Percentiles rank a stretch among this genome's conserved stretches.
Evolutionary conservation across 23 tunicate species (phyloP).

Genomic region (Botrylloides violaceus): DNA sequence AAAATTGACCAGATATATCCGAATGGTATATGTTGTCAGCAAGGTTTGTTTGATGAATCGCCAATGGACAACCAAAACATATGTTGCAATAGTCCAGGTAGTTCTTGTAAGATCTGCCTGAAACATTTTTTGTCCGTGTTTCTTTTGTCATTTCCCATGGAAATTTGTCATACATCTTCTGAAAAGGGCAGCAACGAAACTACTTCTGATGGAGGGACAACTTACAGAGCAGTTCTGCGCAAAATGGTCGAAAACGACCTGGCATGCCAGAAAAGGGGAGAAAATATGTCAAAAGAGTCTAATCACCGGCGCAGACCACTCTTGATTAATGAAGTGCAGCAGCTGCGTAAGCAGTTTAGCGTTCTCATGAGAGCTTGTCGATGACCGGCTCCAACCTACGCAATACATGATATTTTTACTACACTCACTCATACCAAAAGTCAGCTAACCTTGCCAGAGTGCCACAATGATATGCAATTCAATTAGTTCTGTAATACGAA

Average conservation of each 20-base stretch:
- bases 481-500: too few species aligned
- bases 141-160: constrained; percentile 10
- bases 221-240: neutral
- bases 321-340: constrained; percentile 4
- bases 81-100: neutral
- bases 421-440: too few species aligned
- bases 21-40: constrained; percentile 13
- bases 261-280: neutral
- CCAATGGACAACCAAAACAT: constrained; percentile 4
- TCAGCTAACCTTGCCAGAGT: too few species aligned
- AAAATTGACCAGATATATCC: neutral
- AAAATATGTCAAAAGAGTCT: too few species aligned
- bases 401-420: too few species aligned
- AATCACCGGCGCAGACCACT: too few species aligned
- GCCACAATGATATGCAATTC: too few species aligned
- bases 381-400: neutral
- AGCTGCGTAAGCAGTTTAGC: constrained; percentile 1
- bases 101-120: constrained; percentile 9
- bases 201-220: neutral
- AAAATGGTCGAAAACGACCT: neutral
- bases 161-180: neutral
- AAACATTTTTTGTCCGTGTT: constrained; percentile 17
- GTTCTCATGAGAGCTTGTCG: constrained; percentile 6
- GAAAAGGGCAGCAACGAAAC: too few species aligned
- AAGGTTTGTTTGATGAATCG: constrained; percentile 8